Percentiles rank a stretch among this genome's conserved stretches.
These are phyloP conservation scores for Lochmaea capreae DNA, from an alignment of 2,888 invertebrate genomes.

Conservation along the genomic window DNA sequence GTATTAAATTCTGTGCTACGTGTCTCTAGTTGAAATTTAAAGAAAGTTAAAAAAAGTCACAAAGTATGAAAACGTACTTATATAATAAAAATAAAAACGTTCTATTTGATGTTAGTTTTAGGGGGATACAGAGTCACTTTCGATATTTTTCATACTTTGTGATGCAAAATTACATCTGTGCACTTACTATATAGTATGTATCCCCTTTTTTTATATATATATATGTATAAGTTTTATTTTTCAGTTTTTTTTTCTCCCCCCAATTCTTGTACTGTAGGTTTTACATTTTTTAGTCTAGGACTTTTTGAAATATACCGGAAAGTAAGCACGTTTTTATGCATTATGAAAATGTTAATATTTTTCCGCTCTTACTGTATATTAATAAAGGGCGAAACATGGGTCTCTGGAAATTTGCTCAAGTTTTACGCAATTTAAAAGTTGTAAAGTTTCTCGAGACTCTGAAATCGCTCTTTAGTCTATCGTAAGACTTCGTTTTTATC, in stretches of 20 bases:
- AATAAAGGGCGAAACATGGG: neutral
- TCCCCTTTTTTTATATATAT: constrained; percentile 36
- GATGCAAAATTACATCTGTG: constrained; percentile 60
- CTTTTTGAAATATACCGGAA: constrained; percentile 48
- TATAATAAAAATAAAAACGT: constrained; percentile 45
- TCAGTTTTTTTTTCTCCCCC: constrained; percentile 35
- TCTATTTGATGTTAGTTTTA: constrained; percentile 57
- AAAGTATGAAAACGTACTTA: constrained; percentile 64
- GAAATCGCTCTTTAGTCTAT: constrained; percentile 9
- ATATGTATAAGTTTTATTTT: neutral
- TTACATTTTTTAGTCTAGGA: constrained; percentile 56
- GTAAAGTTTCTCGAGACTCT: constrained; percentile 17
- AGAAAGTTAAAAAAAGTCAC: constrained; percentile 55
- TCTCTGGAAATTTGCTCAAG: constrained; percentile 28
- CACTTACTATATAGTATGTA: constrained; percentile 58
- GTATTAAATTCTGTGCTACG: constrained; percentile 59
- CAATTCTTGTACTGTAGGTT: constrained; percentile 55
- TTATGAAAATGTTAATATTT: constrained; percentile 33
- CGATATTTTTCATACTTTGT: constrained; percentile 63
- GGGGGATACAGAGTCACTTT: constrained; percentile 54
- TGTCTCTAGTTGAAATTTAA: constrained; percentile 55
- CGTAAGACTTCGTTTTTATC: constrained; percentile 43
- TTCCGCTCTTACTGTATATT: constrained; percentile 30
- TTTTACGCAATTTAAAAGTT: constrained; percentile 10
- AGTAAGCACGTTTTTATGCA: constrained; percentile 39